Base-by-base conservation (phyloP, 2,888 invertebrate species). In the Calameuta pallipes region DNA sequence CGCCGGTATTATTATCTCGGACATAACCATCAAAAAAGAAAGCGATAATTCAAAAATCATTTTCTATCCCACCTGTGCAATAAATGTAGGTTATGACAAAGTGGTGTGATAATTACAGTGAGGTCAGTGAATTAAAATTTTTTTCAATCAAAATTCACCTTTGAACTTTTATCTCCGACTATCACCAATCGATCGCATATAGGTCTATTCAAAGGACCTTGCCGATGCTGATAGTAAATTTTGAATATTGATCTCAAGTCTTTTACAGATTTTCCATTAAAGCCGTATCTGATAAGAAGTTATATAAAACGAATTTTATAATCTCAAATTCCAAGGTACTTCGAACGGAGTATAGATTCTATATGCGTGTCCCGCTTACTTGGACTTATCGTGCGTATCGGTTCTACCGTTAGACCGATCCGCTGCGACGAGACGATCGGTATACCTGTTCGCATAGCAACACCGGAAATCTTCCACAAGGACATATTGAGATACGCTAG, bases 371-470 rank as follows among this genome's bases (percentile, higher is more conserved):
- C 56, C 56, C 56, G 56, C 9, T 56, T 56, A 56, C 56, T 56
- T 56, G 23, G 56, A 56, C 56, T 56, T 56, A 56, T 56, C 56
- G 56, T 23, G 56, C 75, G 76, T 81, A 85, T 85, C 81, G 84
- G 78, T 87, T 87, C 84, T 86, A 87, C 89, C 87, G 89, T 89
- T 89, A 86, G 75, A 80, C 80, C 82, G 84, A 87, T 88, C 83
- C 83, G 87, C 87, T 87, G 83, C 84, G 85, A 56, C 75, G 81
- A 71, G 30, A 33, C 74, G 36, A 41, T 34, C 71, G 69, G 74
- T 34, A 73, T 74, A 35, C 68, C 69, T 69, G 74, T 77, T 82
- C 78, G 85, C 84, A 82, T 83, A 80, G 85, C 85, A 85, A 85
- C 85, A 80, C 80, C 85, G 84, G 83, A 83, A 86, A 85, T 78